Evolutionary conservation across 2,113 vertebrate species (phyloP), one percentile per base, ranked within the genome.

Genomic region (Grus americana): DNA sequence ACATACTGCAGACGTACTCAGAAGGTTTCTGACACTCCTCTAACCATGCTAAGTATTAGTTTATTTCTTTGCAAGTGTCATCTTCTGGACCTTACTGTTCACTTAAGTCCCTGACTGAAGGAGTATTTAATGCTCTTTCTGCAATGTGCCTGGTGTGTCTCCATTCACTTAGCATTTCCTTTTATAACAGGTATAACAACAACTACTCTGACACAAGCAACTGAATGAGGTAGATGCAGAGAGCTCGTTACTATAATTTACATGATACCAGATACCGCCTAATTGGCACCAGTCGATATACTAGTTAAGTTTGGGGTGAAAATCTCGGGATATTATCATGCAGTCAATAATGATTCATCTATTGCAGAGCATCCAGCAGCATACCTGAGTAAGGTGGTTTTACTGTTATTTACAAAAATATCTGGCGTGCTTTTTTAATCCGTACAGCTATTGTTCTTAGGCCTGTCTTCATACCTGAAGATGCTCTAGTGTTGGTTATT

Each of bases 241-340:
- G 26, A 81, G 67, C 63, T 95, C 18, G 1, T 65, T 21, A 11
- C 23, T 68, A 20, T 16, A 5, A 15, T 32, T 42, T 55, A 30
- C 0, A 0, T 44, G 44, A 24, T 58, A 65, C 10, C 62, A 76
- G 58, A 44, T 42, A 30, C 2, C 34, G 19, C 57, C 15, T 63
- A 1, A 2, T 12, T 30, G 62, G 40, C 34, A 47, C 30, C 36
- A 9, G 23, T 55, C 65, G 21, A 23, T 73, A 17, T 12, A 2
- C 23, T 14, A 8, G 21, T 57, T 65, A 38, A 57, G 12, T 90
- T 38, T 61, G 71, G 49, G 32, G 26, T 63, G 55, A 67, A 79
- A 94, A 74, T 40, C 15, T 65, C 61, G 34, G 8, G 55, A 24
- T 52, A 14, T 21, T 58, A 7, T 29, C 59, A 21, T 21, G 24